These are phyloP conservation scores for Allobates femoralis DNA, from an alignment of 2,797 vertebrate genomes.

Conservation along the genomic window DNA sequence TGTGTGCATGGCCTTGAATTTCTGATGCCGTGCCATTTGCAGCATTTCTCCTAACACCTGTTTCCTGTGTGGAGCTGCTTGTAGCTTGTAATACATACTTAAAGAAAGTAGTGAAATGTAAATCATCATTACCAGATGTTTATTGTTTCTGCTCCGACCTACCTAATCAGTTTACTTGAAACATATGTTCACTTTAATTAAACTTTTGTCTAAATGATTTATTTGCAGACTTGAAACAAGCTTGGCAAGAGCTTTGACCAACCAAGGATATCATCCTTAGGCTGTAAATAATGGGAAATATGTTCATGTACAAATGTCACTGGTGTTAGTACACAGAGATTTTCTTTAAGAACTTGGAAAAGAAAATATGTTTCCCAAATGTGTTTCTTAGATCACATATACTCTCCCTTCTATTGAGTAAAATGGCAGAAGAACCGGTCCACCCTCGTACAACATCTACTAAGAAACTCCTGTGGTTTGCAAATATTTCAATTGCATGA, in stretches of 20 bases:
- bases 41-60: background rate
- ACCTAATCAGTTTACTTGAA: conserved; percentile 71
- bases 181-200: conserved; percentile 74
- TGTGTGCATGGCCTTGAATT: conserved; percentile 28
- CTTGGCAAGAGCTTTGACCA: conserved; percentile 65
- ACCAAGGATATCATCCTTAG: conserved; percentile 40
- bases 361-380: background rate
- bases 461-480: background rate
- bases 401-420: background rate
- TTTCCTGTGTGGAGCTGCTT: conserved; percentile 55
- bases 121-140: conserved; percentile 72
- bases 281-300: conserved; percentile 45
- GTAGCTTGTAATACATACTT: conserved; percentile 51
- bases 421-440: background rate
- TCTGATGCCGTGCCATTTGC: conserved; percentile 29
- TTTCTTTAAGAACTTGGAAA: background rate
- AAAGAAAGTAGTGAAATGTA: conserved; percentile 66
- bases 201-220: conserved; percentile 74
- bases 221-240: conserved; percentile 68
- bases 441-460: background rate
- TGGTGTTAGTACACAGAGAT: conserved; percentile 13
- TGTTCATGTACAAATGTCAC: conserved; percentile 26
- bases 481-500: background rate
- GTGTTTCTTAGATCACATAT: background rate
- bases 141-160: conserved; percentile 72